Evolutionary conservation across 2,113 vertebrate species (phyloP).

Genomic region (Grus americana): DNA sequence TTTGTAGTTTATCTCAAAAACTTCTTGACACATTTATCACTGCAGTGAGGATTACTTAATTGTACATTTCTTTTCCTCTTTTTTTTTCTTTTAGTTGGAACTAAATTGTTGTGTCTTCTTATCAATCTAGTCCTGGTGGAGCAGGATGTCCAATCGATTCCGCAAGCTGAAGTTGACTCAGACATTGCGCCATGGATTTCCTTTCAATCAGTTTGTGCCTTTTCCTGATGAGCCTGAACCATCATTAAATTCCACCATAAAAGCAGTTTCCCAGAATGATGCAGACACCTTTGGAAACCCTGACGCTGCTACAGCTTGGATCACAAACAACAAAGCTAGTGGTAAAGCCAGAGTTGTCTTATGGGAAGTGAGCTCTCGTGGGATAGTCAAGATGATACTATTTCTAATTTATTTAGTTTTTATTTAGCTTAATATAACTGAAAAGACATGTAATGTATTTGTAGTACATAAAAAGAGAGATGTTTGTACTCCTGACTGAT

Average conservation of each 20-base stretch:
- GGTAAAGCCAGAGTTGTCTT: slow-evolving; percentile 72
- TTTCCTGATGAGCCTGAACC: slow-evolving; percentile 82
- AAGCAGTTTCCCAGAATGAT: slow-evolving; percentile 71
- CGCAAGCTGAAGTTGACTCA: slow-evolving; percentile 93
- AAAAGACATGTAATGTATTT: accelerated
- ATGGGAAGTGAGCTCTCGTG: neutral
- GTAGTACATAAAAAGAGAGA: neutral
- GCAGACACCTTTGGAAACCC: slow-evolving; percentile 42
- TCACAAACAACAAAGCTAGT: slow-evolving; percentile 74
- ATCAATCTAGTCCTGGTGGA: slow-evolving; percentile 94
- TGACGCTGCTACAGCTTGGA: slow-evolving; percentile 69
- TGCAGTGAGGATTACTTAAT: neutral
- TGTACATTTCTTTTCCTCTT: neutral
- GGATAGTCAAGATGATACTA: neutral
- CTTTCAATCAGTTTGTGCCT: slow-evolving; percentile 85
- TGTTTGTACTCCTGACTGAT: neutral
- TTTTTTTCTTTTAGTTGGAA: neutral
- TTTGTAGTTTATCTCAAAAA: neutral
- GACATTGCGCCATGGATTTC: slow-evolving; percentile 90
- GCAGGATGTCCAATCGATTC: slow-evolving; percentile 96
- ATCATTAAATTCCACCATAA: slow-evolving; percentile 87
- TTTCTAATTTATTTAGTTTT: neutral
- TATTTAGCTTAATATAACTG: neutral
- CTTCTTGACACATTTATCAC: neutral
- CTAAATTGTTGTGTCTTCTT: slow-evolving; percentile 30